Evolutionary conservation across 2,888 invertebrate genomes (phyloP).

Genomic region (Proisotoma minuta): DNA sequence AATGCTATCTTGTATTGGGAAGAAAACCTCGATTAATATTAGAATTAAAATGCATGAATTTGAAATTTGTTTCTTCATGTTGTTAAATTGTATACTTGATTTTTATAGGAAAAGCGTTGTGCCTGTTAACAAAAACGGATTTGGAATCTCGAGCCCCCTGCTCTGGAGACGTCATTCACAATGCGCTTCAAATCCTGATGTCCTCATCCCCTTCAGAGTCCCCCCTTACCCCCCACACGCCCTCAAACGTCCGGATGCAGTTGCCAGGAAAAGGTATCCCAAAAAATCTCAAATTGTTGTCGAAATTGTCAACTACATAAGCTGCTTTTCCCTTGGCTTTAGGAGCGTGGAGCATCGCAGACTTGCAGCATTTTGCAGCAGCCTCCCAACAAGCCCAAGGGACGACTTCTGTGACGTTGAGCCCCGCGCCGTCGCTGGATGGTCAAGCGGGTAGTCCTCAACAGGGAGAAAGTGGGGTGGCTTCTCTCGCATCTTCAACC

Average conservation of each 20-base stretch:
- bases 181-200: conserved; percentile 81
- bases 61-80: no score
- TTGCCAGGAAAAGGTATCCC: conserved; percentile 34
- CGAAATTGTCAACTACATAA: not conserved
- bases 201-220: conserved; percentile 44
- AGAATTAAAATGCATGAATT: no score
- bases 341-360: conserved; percentile 47
- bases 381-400: conserved; percentile 44
- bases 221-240: conserved; percentile 48
- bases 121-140: conserved; percentile 81
- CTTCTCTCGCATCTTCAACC: conserved; percentile 39
- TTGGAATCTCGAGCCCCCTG: conserved; percentile 86
- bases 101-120: conserved; percentile 74
- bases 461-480: conserved; percentile 56
- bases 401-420: conserved; percentile 70
- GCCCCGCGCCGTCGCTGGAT: conserved; percentile 84
- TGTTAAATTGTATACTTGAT: conserved; percentile 10
- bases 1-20: no score
- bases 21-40: no score
- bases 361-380: conserved; percentile 46
- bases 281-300: not conserved
- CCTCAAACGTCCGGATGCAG: conserved; percentile 44
- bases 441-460: conserved; percentile 79
- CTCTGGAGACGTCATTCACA: conserved; percentile 89
- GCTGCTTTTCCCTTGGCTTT: not conserved